phyloP scores from a whole-genome alignment of 2,888 invertebrate genomes.

The Dysmachus trigonus region DNA sequence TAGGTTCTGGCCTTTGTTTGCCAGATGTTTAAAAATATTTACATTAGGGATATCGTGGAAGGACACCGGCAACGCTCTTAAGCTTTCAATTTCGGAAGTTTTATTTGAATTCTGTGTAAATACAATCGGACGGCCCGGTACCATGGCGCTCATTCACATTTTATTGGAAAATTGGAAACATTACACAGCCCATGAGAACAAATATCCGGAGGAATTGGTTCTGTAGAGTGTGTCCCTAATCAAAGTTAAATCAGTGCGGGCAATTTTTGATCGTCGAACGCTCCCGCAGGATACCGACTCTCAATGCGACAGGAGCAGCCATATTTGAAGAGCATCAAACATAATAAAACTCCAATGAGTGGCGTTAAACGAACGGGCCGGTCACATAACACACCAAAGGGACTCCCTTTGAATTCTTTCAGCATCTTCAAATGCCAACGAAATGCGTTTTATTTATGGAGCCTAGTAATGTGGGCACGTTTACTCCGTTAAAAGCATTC shows the following conservation, averaged over 20 bases:
- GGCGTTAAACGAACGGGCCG: background rate
- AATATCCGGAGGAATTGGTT: background rate
- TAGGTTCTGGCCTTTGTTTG: background rate
- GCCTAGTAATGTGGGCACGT: constrained; percentile 20
- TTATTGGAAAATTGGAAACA: background rate
- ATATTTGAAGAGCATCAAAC: background rate
- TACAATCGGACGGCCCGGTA: background rate
- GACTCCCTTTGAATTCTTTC: constrained; percentile 12
- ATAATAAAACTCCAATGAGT: background rate
- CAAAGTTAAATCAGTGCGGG: background rate
- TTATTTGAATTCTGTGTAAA: background rate
- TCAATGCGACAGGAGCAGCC: background rate
- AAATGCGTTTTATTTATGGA: constrained; percentile 23
- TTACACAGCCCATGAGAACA: background rate
- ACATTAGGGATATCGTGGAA: background rate
- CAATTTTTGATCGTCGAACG: background rate
- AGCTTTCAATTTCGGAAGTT: background rate
- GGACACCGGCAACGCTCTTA: background rate
- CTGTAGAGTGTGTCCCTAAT: background rate
- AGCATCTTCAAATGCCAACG: background rate
- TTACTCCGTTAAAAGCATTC: constrained; percentile 32
- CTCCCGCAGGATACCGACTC: background rate
- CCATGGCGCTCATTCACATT: background rate
- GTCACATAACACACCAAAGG: background rate
- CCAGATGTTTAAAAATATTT: background rate